Base-by-base conservation (phyloP, 2,888 invertebrate species). In the Anoplius nigerrimus region DNA sequence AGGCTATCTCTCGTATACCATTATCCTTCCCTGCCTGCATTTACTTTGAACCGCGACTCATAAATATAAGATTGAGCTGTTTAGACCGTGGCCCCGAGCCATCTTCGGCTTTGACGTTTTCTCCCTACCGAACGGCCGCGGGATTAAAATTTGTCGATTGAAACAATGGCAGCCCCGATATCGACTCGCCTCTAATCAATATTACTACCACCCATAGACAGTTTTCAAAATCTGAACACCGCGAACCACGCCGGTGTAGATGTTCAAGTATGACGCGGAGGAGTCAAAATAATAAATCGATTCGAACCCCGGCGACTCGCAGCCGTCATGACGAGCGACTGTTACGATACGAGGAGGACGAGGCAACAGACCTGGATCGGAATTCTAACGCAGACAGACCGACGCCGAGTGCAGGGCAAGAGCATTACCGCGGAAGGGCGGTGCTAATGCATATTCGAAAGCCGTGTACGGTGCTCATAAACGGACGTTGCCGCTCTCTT, bases 401-500 rank as follows among this genome's bases (percentile, higher is more conserved):
- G 16, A 18, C 6, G 34, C 5, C 11, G 8, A 2, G 24, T 0
- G 3, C 0, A 43, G 22, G 18, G 55, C 8, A 22, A 18, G 4
- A 22, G 45, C 46, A n/a, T 42, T 46, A 21, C 42, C 56, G 2
- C 20, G 27, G 27, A 59, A 55, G 55, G 43, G 21, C 51, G 20
- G 57, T 27, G 45, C 65, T 68, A 65, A 73, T 71, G 65, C 65
- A 62, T 62, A 62, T 62, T 71, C 67, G 62, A 72, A 59, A 34
- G 60, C 55, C 20, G 52, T 60, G 24, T 55, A 15, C 52, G 46
- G 22, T 13, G 60, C 54, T 46, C 34, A 48, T 11, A n/a, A 54
- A 20, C 22, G 24, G 11, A 66, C 53, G 61, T 21, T 34, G 34
- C 34, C 34, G 34, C 34, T 34, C 11, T 34, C 34, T 34, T 34